Base-by-base conservation (phyloP, 1,140 invertebrate genomes). In the Dryas iulia region DNA sequence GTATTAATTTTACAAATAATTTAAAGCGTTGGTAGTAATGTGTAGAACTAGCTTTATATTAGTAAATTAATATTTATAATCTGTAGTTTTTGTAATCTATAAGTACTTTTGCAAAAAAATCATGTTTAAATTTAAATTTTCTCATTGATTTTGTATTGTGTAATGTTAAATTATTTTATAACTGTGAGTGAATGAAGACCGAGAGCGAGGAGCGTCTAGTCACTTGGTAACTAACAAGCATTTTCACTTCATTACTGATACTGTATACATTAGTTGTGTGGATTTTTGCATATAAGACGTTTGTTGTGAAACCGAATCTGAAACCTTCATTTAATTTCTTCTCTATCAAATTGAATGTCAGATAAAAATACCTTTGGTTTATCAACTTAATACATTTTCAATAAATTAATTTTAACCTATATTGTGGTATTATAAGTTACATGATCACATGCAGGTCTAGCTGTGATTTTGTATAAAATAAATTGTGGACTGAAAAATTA, bases 151-250 rank as follows among this genome's bases (percentile, higher is more conserved):
- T n/a, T n/a, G n/a, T n/a, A n/a, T n/a, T n/a, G n/a, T n/a, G n/a
- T n/a, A n/a, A 14, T 39, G 6, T 14, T 14, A 39, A 7, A 2
- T 39, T 39, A 18, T 14, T 39, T 18, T 39, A 6, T n/a, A 23
- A 56, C 61, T 59, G 54, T 53, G 62, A 53, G 33, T 54, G 12
- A 7, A 54, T 33, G 61, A 24, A 59, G 62, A 21, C 26, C 53
- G 53, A 26, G 53, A 24, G 54, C 23, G 53, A 23, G 47, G 47
- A 62, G 39, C 60, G 18, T 1, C 65, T n/a, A 4, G n/a, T 59
- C 56, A 47, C 47, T 28, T 47, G 75, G 75, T 77, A 77, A 77
- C 75, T 77, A 77, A 77, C 72, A 56, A 66, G 62, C 64, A 72
- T 56, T 66, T 8, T 71, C 72, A 71, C 64, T 54, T 66, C 67